Conservation (phyloP, 2,797 vertebrate species). For the Sebastes cheni region DNA sequence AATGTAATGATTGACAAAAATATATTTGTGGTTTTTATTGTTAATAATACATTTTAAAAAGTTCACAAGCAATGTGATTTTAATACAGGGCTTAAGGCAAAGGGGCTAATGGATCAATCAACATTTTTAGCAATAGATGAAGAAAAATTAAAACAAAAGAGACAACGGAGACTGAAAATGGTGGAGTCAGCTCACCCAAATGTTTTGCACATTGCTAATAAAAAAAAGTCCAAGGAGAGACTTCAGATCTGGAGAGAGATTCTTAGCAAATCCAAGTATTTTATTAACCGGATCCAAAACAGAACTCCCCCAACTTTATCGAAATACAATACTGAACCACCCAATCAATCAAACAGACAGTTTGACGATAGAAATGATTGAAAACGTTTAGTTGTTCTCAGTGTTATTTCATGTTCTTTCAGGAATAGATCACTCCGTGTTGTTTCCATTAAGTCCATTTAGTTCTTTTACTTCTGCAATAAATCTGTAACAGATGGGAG, state of each 20-base stretch:
- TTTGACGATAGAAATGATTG: not conserved
- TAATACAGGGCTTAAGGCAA: not conserved
- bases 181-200: not conserved
- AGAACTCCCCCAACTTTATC: not conserved
- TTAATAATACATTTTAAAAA: not conserved
- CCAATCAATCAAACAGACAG: not conserved
- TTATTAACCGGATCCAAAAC: not conserved
- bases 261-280: not conserved
- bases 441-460: not conserved
- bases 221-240: not conserved
- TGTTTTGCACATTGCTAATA: not conserved
- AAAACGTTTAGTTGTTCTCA: not conserved
- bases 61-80: not conserved
- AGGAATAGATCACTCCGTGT: not conserved
- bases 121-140: not conserved
- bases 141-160: not conserved
- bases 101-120: no score
- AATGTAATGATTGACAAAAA: no score
- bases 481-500: slow-evolving; percentile 37
- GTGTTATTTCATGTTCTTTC: not conserved
- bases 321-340: not conserved
- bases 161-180: not conserved
- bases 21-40: not conserved
- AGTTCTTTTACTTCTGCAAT: not conserved
- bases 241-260: not conserved